Base-by-base conservation (phyloP, 2,113 vertebrate genomes). In the Rostratula benghalensis region DNA sequence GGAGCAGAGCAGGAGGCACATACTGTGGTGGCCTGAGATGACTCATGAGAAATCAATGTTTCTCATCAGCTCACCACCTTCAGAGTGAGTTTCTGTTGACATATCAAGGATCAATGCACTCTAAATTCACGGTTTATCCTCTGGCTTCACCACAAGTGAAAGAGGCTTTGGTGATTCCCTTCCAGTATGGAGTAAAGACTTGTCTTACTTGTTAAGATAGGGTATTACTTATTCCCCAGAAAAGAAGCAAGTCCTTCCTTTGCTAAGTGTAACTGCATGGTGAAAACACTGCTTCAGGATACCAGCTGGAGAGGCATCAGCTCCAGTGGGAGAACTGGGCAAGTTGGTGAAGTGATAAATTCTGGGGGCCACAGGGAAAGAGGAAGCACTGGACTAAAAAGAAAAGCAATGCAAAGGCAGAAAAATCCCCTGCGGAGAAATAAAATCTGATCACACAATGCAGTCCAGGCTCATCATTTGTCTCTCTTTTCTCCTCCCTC, bases 251-350 rank as follows among this genome's bases (percentile, higher is more conserved):
- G 14, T 33, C 15, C 10, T 74, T 91, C 28, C n/a, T 71, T 77
- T 59, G 28, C 20, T 30, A 39, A 53, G 33, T 19, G 8, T 37
- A 61, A 39, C 7, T 69, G 30, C 35, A 35, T 0, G 0, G 35
- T 59, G 48, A 21, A 79, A 61, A 51, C 17, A 8, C 6, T 63
- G 65, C 63, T 48, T 78, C 18, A 24, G 61, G 48, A 43, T 51
- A 71, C 5, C 57, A 69, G 54, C 21, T 7, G 1, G 45, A 77
- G 25, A 76, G 7, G 33, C 6, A 1, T 74, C 80, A 81, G 23
- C 10, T 89, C 35, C 18, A 43, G 20, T 4, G 37, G 48, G 28
- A 14, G 2, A 70, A 24, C 43, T 18, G 53, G 24, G 10, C 9
- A 76, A 8, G 8, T 5, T 76, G 41, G 28, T 80, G 56, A 76